Evolutionary conservation across 2,888 invertebrate genomes (phyloP).

Genomic region (Chymomyza amoena): DNA sequence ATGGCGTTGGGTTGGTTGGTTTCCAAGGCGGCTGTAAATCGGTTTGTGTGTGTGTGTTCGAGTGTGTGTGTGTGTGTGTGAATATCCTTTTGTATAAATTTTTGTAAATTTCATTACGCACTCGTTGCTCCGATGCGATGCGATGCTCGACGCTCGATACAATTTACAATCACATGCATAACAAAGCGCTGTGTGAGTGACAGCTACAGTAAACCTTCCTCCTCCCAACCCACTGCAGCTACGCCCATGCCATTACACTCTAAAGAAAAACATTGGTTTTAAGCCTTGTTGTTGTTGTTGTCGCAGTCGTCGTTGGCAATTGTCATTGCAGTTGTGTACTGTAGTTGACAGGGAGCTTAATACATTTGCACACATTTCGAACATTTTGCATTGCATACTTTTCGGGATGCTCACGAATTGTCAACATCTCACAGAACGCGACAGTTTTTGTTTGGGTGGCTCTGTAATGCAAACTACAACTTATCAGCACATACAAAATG

Average conservation of each 20-base stretch:
- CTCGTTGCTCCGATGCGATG: slow-evolving; percentile 43
- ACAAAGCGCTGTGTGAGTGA: slow-evolving; percentile 58
- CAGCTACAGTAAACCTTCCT: slow-evolving; percentile 27
- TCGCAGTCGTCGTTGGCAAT: slow-evolving; percentile 6
- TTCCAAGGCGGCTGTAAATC: slow-evolving; percentile 1
- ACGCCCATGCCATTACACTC: not conserved
- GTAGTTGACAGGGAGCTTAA: slow-evolving; percentile 71
- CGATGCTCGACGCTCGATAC: slow-evolving; percentile 41
- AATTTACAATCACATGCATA: slow-evolving; percentile 68
- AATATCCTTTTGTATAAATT: slow-evolving; percentile 31
- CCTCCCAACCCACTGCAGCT: not conserved
- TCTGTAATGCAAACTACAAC: slow-evolving; percentile 19
- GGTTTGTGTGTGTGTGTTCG: not conserved
- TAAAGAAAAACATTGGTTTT: not conserved
- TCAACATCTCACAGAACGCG: slow-evolving; percentile 18
- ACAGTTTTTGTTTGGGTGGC: not conserved
- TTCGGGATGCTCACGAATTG: slow-evolving; percentile 53
- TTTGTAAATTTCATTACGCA: slow-evolving; percentile 66
- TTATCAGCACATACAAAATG: slow-evolving; percentile 10
- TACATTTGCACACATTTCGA: slow-evolving; percentile 50
- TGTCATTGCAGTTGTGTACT: slow-evolving; percentile 32
- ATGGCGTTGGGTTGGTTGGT: not conserved
- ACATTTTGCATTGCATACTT: slow-evolving; percentile 47
- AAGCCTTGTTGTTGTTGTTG: slow-evolving; percentile 5
- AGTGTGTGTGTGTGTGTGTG: not conserved